These are phyloP conservation scores for Noctua janthina DNA, from an alignment of 2,888 invertebrate genomes.

Conservation along the genomic window DNA sequence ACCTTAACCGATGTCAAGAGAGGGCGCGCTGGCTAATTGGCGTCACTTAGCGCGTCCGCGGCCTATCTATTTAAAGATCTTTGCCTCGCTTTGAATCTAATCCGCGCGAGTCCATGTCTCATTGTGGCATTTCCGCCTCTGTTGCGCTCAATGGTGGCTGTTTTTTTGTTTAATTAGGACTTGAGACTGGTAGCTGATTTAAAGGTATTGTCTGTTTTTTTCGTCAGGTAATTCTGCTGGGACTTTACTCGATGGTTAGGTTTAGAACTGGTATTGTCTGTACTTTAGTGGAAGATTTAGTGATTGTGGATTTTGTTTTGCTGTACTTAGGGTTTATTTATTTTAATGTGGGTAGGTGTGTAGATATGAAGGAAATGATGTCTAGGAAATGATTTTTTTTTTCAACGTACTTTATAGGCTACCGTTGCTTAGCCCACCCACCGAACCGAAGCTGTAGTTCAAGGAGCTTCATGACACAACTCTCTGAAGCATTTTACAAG, in stretches of 20 bases:
- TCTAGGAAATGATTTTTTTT: too few species aligned
- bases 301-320: neutral
- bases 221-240: slow-evolving; percentile 21
- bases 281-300: neutral
- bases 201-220: slow-evolving; percentile 61
- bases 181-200: slow-evolving; percentile 51
- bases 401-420: too few species aligned
- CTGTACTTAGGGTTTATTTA: neutral
- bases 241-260: slow-evolving; percentile 12
- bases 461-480: too few species aligned
- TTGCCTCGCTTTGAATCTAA: slow-evolving; percentile 73
- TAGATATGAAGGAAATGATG: too few species aligned
- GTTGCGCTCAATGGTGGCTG: slow-evolving; percentile 64
- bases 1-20: slow-evolving; percentile 70
- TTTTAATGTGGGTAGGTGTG: neutral
- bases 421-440: too few species aligned
- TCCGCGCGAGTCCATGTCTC: slow-evolving; percentile 69
- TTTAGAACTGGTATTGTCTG: slow-evolving; percentile 1
- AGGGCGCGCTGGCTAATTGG: slow-evolving; percentile 76
- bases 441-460: too few species aligned
- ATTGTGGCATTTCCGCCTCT: slow-evolving; percentile 75
- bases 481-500: too few species aligned
- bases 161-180: slow-evolving; percentile 67
- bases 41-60: slow-evolving; percentile 79
- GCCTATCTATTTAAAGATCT: slow-evolving; percentile 78